Evolutionary conservation across 64 coral and sea anemone genomes (phyloP).

Genomic region (Platygyra sinensis): DNA sequence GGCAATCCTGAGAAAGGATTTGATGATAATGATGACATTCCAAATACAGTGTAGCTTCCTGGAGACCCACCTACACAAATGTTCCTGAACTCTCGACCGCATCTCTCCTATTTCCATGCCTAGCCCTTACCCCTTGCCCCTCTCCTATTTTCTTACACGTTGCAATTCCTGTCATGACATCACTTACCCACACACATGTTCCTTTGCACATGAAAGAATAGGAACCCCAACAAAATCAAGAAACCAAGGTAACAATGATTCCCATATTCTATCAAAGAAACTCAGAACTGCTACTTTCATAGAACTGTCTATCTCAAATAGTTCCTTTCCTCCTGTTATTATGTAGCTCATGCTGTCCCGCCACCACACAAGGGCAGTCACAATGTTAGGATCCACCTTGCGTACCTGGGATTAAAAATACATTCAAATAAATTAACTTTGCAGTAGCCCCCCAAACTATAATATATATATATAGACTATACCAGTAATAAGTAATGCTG

Average conservation of each 20-base stretch:
- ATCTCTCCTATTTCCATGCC: too few relatives aligned
- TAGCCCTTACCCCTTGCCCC: too few relatives aligned
- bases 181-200: conserved; percentile 74
- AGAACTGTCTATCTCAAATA: conserved; percentile 46
- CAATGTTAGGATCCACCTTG: conserved; percentile 73
- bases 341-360: conserved; percentile 58
- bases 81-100: too few relatives aligned
- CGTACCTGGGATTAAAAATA: conserved; percentile 49
- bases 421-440: too few relatives aligned
- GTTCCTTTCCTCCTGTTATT: conserved; percentile 65
- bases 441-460: too few relatives aligned
- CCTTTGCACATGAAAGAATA: conserved; percentile 77
- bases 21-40: too few relatives aligned
- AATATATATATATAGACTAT: too few relatives aligned
- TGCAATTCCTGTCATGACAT: background rate
- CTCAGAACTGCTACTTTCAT: conserved; percentile 24
- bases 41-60: too few relatives aligned
- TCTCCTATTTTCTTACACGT: too few relatives aligned
- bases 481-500: too few relatives aligned
- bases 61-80: too few relatives aligned
- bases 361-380: conserved; percentile 85
- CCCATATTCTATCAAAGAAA: conserved; percentile 84
- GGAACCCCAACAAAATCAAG: conserved; percentile 86
- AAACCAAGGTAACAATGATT: conserved; percentile 76
- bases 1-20: too few relatives aligned